Evolutionary conservation across 1,140 invertebrate species (phyloP), one percentile per base, ranked within the genome.

Genomic region (Drosophila ohnishii): DNA sequence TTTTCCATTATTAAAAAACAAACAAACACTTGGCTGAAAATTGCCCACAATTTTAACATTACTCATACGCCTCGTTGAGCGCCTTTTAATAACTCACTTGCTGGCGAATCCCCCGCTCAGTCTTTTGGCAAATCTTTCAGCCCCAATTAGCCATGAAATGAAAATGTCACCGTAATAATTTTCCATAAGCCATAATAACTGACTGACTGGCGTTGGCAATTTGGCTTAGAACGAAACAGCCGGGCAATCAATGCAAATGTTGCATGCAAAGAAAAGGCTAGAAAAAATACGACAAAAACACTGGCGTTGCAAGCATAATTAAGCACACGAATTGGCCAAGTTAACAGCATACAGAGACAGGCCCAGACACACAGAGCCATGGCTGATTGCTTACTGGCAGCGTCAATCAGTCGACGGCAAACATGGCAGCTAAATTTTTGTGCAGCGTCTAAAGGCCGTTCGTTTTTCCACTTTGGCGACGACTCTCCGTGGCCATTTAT

Each of bases 321-420:
- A 86, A 86, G 83, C 67, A 86, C 82, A 86, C 82, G 83, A 86
- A 69, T 86, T 87, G 82, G 83, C 83, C 83, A 87, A 79, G 82
- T 82, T 79, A 60, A 66, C 75, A 79, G 75, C 69, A 28, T 28
- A 70, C 57, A 58, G n/a, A 48, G 40, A 66, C 62, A 77, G 34
- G 51, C 35, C 32, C 47, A 16, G 14, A 50, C 25, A 48, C 45
- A 39, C 35, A 56, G 11, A 58, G 44, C 28, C 48, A 48, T 60
- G 37, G 47, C 30, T 71, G 42, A 70, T 51, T 67, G 45, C 50
- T 56, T 55, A 73, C 19, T 73, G 78, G 75, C 83, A 65, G 42
- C 80, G 83, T 80, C 79, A 83, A 87, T 87, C 84, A 83, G 76
- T 64, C 78, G 65, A 48, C 51, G 39, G 67, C 51, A 71, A 85